A percentile compares a stretch with the other conserved stretches of the same genome.
These are phyloP conservation scores for Pteropus rufus DNA, from an alignment of 2,797 vertebrate genomes.

Conservation along the genomic window DNA sequence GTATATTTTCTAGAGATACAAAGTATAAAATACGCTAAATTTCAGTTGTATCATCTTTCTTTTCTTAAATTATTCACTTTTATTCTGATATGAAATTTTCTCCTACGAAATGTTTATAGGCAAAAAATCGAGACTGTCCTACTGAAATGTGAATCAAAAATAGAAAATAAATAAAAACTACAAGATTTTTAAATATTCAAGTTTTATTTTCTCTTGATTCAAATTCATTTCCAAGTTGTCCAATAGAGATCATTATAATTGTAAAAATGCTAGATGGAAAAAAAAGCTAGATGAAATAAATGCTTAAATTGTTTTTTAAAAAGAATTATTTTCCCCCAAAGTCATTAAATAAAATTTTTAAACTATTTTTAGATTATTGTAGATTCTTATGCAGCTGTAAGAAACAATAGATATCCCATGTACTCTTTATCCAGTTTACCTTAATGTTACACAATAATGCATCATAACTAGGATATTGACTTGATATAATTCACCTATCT, in stretches of 20 bases:
- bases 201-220: not conserved
- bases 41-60: slow-evolving; percentile 47
- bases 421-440: not conserved
- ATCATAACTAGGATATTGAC: not conserved
- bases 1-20: slow-evolving; percentile 5
- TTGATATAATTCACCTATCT: not conserved
- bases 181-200: not conserved
- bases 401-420: not conserved
- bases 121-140: not conserved
- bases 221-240: not conserved
- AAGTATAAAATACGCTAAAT: not conserved
- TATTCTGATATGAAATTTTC: slow-evolving; percentile 41
- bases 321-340: not conserved
- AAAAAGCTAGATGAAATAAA: not conserved
- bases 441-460: not conserved
- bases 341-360: not conserved
- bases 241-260: not conserved
- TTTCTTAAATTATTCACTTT: slow-evolving; percentile 1
- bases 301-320: not conserved
- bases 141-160: not conserved
- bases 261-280: not conserved
- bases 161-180: slow-evolving; percentile 24
- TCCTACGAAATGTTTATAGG: not conserved
- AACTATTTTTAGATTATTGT: not conserved
- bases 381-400: not conserved